phyloP scores from a whole-genome alignment of 2,888 invertebrate species.

The Drosophila mercatorum region DNA sequence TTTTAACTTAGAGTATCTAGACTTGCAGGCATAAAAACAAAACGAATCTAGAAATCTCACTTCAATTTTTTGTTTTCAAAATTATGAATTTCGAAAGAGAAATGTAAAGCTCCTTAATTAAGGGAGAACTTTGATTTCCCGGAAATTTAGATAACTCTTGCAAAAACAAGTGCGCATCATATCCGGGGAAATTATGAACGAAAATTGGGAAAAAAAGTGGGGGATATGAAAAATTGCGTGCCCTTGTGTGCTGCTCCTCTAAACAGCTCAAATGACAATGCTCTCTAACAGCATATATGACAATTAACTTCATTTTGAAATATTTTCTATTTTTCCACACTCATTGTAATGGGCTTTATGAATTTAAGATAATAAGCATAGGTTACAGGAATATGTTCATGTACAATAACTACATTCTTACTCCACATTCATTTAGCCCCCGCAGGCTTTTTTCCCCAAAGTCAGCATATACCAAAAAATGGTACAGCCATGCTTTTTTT shows the following conservation, averaged over 20 bases:
- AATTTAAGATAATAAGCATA: neutral
- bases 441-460: neutral
- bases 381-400: neutral
- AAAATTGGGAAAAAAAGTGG: too few relatives aligned
- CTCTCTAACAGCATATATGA: conserved; percentile 1
- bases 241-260: neutral
- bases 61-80: neutral
- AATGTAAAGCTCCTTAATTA: neutral
- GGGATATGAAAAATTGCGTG: neutral
- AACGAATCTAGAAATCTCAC: neutral
- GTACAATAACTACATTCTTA: neutral
- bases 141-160: too few relatives aligned
- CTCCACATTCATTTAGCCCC: neutral
- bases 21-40: neutral
- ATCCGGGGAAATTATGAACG: too few relatives aligned
- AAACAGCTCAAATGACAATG: neutral
- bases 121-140: too few relatives aligned
- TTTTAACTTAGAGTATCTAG: too few relatives aligned
- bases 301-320: neutral
- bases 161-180: too few relatives aligned
- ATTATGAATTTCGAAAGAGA: neutral
- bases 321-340: too few relatives aligned
- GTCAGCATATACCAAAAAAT: neutral
- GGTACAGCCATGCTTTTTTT: too few relatives aligned
- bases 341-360: neutral